Percentiles rank a stretch among this genome's conserved stretches.
These are phyloP conservation scores for Geopemphigus sp. DNA, from an alignment of 1,140 invertebrate species.

Conservation along the genomic window DNA sequence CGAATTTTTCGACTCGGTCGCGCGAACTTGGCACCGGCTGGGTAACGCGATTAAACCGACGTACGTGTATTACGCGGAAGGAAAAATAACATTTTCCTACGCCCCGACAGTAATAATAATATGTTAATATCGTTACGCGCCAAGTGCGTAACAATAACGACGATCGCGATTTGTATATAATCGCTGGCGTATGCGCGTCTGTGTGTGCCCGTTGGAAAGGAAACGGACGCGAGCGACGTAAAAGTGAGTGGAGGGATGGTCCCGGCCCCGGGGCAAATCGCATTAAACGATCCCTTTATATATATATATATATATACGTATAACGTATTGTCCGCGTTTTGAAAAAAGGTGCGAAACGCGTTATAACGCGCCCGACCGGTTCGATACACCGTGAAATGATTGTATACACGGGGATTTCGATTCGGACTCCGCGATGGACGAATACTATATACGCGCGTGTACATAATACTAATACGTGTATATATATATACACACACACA, in stretches of 20 bases:
- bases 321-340: slow-evolving; percentile 19
- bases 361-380: not conserved
- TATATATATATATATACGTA: no score
- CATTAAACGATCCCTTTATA: slow-evolving; percentile 36
- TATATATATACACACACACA: no score
- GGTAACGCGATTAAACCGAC: slow-evolving; percentile 21
- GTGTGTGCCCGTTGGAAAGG: not conserved
- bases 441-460: not conserved
- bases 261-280: slow-evolving; percentile 26
- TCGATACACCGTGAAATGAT: slow-evolving; percentile 42
- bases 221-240: no score
- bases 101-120: not conserved
- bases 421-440: not conserved
- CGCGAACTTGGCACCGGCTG: slow-evolving; percentile 15
- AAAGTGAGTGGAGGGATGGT: no score
- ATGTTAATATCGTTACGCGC: slow-evolving; percentile 9
- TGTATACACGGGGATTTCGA: not conserved
- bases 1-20: slow-evolving; percentile 15
- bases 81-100: slow-evolving; percentile 24
- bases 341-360: slow-evolving; percentile 34
- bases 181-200: not conserved
- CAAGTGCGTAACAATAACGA: no score
- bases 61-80: not conserved
- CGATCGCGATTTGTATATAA: no score
- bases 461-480: no score